These are phyloP conservation scores for Hemicentrotus pulcherrimus DNA, from an alignment of 35 echinoderm and acorn worm species.

Conservation along the genomic window DNA sequence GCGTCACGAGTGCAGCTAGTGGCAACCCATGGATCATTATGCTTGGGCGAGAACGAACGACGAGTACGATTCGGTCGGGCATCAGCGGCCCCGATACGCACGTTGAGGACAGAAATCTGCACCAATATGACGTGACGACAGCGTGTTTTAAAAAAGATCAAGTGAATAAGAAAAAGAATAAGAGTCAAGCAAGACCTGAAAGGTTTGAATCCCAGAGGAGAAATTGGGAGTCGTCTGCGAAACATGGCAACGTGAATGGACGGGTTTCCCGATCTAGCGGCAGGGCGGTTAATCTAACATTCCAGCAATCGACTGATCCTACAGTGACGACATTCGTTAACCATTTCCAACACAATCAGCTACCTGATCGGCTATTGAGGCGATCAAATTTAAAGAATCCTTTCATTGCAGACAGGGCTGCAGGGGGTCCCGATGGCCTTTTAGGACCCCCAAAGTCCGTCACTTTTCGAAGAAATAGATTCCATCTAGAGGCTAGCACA, in stretches of 20 bases:
- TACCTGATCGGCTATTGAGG: background rate
- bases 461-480: background rate
- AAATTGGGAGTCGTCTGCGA: background rate
- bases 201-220: background rate
- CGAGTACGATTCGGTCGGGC: background rate
- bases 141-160: background rate
- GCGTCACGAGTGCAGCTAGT: background rate
- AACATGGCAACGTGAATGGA: background rate
- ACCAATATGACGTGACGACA: constrained; percentile 15
- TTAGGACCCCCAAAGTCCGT: background rate
- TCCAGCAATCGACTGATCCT: background rate
- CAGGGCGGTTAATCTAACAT: background rate
- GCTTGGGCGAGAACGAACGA: constrained; percentile 30
- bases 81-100: background rate
- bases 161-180: background rate
- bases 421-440: background rate
- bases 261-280: background rate
- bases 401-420: background rate
- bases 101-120: background rate
- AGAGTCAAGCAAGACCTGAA: background rate
- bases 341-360: background rate
- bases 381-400: background rate
- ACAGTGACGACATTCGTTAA: background rate
- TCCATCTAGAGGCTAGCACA: background rate
- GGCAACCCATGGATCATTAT: constrained; percentile 27